Evolutionary conservation across 2,113 vertebrate genomes (phyloP), one percentile per base, ranked within the genome.

Genomic region (Tapirus terrestris): DNA sequence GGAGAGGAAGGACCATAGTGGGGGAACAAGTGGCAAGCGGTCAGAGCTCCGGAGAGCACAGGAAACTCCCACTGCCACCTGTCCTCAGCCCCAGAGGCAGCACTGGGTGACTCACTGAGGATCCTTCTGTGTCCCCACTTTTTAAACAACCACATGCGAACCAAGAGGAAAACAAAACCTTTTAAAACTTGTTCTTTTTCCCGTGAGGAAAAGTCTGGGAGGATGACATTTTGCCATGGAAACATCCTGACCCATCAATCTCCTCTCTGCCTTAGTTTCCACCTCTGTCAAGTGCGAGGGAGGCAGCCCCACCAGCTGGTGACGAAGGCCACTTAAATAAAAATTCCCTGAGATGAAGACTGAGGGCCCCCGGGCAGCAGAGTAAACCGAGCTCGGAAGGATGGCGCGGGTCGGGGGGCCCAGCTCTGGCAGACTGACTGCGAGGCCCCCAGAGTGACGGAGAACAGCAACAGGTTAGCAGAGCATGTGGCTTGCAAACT

Each of bases 361-460:
- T 16, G 45, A 33, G 27, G 43, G 53, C 6, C 48, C 48, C 10
- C 51, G 0, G 48, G 72, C 53, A 29, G 0, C 63, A 0, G 2
- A 36, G 73, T 8, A 2, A 6, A 45, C 18, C 0, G 8, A 14
- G 53, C 39, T 0, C 43, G 1, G 87, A 61, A 36, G 27, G 72
- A 31, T 0, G 6, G 63, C 0, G 1, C 53, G 2, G 39, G 0
- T 16, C 0, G 7, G 65, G 89, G 65, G 65, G 3, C 6, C 53
- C 10, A 1, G 31, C 36, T 33, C 36, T 14, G 63, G 51, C 23
- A 33, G 53, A 16, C 53, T 3, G 36, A 33, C 39, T 1, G 25
- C 4, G 11, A 3, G n/a, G 36, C 33, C 25, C 2, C 13, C 5
- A 16, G 6, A 21, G 16, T 0, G 0, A 31, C 0, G 1, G n/a